These are phyloP conservation scores for Anorthoa munda DNA, from an alignment of 2,888 invertebrate genomes.

Conservation along the genomic window DNA sequence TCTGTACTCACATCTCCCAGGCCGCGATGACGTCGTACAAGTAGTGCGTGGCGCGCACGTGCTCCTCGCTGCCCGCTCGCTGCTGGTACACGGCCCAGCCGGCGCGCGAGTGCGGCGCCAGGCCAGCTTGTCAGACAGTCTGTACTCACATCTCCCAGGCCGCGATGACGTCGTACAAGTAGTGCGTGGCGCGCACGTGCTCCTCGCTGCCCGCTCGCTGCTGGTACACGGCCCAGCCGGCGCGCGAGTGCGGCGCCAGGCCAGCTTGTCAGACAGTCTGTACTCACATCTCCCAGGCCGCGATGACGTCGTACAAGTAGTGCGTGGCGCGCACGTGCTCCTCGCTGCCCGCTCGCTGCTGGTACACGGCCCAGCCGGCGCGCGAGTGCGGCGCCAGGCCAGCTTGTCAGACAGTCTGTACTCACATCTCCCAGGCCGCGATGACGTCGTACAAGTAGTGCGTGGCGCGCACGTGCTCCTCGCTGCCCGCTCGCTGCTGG, in stretches of 20 bases:
- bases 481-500: slow-evolving; percentile 96
- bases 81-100: slow-evolving; percentile 99
- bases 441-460: slow-evolving; percentile 98
- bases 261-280: slow-evolving; percentile 95
- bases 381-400: slow-evolving; percentile 92
- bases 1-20: slow-evolving; percentile 95
- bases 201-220: slow-evolving; percentile 96
- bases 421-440: slow-evolving; percentile 97
- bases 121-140: slow-evolving; percentile 95
- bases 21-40: slow-evolving; percentile 98
- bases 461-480: slow-evolving; percentile 97
- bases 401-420: slow-evolving; percentile 94
- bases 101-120: slow-evolving; percentile 93
- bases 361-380: slow-evolving; percentile 99
- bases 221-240: slow-evolving; percentile 99
- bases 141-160: slow-evolving; percentile 96
- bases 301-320: slow-evolving; percentile 98
- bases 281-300: slow-evolving; percentile 97
- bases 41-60: slow-evolving; percentile 97
- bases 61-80: slow-evolving; percentile 96
- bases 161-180: slow-evolving; percentile 98
- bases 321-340: slow-evolving; percentile 97
- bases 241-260: slow-evolving; percentile 92
- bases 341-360: slow-evolving; percentile 96
- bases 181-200: slow-evolving; percentile 97